phyloP scores from a whole-genome alignment of 2,888 invertebrate genomes.

The Pomacea canaliculata region DNA sequence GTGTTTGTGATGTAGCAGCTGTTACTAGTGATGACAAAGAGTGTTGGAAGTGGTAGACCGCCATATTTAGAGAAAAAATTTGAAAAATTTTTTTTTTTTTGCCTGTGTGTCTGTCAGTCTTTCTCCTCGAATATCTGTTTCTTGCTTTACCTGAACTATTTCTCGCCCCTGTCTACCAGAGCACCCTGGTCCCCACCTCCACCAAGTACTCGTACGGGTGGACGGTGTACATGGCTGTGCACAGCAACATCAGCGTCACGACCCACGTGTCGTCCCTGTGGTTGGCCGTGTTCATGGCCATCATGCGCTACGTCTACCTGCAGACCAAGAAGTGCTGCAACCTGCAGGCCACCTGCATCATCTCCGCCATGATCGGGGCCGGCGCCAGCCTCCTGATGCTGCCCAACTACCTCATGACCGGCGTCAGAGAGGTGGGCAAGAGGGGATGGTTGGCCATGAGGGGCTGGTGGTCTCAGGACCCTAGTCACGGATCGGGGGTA shows the following conservation, averaged over 20 bases:
- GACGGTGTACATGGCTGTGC: conserved; percentile 75
- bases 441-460: too few relatives aligned
- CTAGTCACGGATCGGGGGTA: too few relatives aligned
- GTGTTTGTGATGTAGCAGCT: too few relatives aligned
- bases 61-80: too few relatives aligned
- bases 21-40: too few relatives aligned
- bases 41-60: too few relatives aligned
- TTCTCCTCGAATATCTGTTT: too few relatives aligned
- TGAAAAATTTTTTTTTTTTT: too few relatives aligned
- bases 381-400: conserved; percentile 67
- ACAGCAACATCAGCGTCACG: conserved; percentile 88
- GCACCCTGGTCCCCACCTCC: conserved; percentile 41
- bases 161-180: conserved; percentile 42
- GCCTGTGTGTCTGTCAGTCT: too few relatives aligned
- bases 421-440: conserved; percentile 23
- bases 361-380: conserved; percentile 74
- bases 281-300: conserved; percentile 90
- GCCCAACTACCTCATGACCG: conserved; percentile 52
- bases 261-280: conserved; percentile 93
- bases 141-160: too few relatives aligned
- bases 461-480: too few relatives aligned
- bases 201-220: conserved; percentile 63
- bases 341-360: conserved; percentile 16
- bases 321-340: conserved; percentile 33
- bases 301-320: conserved; percentile 82